Conservation (phyloP, 2,797 vertebrate species). For the Phoebastria nigripes region DNA sequence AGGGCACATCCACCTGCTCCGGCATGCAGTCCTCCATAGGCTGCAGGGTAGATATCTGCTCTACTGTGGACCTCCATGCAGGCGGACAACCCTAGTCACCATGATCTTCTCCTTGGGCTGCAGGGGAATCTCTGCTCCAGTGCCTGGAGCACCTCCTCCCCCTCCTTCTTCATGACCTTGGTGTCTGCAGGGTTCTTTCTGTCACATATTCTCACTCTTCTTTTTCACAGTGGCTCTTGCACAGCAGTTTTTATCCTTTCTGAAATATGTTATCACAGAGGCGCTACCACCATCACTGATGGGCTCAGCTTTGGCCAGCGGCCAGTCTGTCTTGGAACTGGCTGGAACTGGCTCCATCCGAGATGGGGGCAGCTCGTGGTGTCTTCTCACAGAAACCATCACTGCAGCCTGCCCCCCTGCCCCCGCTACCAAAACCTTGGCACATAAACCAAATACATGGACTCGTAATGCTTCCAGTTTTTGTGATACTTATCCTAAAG, state of each 20-base stretch:
- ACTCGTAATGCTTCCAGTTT: neutral
- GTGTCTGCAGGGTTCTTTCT: neutral
- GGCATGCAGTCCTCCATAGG: neutral
- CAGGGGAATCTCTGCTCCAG: neutral
- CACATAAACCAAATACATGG: neutral
- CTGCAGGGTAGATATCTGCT: neutral
- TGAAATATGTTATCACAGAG: neutral
- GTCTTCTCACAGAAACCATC: neutral
- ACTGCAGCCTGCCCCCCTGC: neutral
- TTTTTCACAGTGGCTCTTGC: neutral
- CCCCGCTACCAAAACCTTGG: neutral
- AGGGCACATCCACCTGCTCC: neutral
- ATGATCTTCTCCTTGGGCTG: neutral
- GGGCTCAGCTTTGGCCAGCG: neutral
- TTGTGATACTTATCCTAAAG: neutral
- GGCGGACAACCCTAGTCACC: neutral
- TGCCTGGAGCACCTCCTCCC: neutral
- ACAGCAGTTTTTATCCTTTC: neutral
- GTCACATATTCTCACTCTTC: neutral
- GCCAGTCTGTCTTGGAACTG: rapidly evolving
- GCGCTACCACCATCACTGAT: rapidly evolving
- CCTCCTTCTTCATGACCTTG: neutral
- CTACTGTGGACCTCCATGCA: neutral
- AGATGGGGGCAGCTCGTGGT: neutral
- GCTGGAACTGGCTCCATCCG: rapidly evolving